phyloP scores from a whole-genome alignment of 1,140 invertebrate species.

The Eufriesea mexicana region DNA sequence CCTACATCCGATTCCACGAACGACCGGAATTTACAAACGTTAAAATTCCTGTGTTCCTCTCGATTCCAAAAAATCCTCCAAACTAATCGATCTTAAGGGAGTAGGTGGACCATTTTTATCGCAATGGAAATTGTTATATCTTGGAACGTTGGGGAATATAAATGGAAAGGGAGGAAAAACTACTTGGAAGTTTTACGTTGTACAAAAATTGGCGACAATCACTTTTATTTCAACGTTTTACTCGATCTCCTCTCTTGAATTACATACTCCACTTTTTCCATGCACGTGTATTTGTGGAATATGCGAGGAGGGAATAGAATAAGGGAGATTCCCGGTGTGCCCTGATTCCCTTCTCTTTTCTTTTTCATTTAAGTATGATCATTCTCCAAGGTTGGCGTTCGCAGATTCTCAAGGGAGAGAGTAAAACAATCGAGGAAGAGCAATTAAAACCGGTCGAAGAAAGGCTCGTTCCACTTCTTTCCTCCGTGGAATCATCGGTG shows the following conservation, averaged over 20 bases:
- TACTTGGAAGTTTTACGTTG: no score
- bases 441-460: conserved; percentile 14
- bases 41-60: background rate
- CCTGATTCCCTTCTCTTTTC: background rate
- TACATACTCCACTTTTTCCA: no score
- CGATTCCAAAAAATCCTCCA: background rate
- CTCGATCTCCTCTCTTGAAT: no score
- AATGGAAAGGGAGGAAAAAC: no score
- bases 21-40: no score
- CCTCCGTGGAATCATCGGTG: conserved; percentile 7
- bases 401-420: background rate
- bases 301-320: background rate
- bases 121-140: no score
- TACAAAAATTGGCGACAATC: no score
- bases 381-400: background rate
- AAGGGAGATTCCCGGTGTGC: background rate
- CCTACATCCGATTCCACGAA: background rate
- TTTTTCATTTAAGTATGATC: background rate
- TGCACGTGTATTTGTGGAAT: background rate
- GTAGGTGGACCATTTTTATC: no score
- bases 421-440: conserved; percentile 11
- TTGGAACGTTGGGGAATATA: no score
- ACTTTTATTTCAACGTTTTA: no score
- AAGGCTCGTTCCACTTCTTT: conserved; percentile 15
- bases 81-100: no score